Conservation (phyloP, 1,140 invertebrate genomes). For the Tribolium madens region DNA sequence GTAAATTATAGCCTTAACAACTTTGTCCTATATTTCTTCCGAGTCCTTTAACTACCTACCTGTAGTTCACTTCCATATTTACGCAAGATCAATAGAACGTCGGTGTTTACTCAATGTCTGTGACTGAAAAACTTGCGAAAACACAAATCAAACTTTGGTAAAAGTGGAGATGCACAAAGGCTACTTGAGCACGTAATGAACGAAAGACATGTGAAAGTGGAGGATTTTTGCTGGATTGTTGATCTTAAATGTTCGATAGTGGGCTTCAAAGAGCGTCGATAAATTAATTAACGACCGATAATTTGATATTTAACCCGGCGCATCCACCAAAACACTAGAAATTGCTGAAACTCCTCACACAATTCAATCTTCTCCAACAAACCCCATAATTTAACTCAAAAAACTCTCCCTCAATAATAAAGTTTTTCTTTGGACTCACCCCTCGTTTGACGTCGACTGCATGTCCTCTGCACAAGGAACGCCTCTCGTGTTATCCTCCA, state of each 20-base stretch:
- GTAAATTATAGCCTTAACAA: neutral
- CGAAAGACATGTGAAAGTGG: neutral
- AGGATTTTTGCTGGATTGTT: neutral
- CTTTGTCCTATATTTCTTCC: no score
- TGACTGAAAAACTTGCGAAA: no score
- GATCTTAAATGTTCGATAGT: constrained; percentile 17
- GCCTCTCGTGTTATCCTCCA: constrained; percentile 38
- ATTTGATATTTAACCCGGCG: neutral
- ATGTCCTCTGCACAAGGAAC: constrained; percentile 9
- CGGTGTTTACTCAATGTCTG: no score
- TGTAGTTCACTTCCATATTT: no score
- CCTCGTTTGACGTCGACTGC: constrained; percentile 31
- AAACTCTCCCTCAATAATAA: no score
- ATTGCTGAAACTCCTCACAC: no score
- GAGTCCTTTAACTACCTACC: no score
- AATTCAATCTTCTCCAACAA: neutral
- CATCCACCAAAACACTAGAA: neutral
- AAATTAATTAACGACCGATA: constrained; percentile 34
- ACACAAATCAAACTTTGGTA: no score
- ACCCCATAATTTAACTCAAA: neutral
- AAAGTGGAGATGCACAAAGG: neutral
- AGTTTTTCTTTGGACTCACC: constrained; percentile 19
- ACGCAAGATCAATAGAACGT: no score
- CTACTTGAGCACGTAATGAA: constrained; percentile 15
- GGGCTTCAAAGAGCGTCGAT: constrained; percentile 24